Base-by-base conservation (phyloP, 2,113 vertebrate species). In the Cebidichthys violaceus region DNA sequence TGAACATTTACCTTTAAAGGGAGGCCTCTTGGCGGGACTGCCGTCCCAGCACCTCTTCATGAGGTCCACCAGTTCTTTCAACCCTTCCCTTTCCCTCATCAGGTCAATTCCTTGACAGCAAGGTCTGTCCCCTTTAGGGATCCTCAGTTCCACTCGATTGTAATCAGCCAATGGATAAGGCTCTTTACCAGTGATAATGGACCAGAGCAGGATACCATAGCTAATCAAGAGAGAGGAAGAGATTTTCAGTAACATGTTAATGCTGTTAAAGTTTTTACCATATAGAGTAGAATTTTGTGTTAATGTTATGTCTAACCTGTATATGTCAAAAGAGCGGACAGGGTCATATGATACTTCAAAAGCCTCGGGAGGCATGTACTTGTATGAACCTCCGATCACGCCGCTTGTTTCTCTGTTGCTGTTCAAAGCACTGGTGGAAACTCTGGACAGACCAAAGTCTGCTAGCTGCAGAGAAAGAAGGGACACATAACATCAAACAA, bases 301-400 rank as follows among this genome's bases (percentile, higher is more conserved):
- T 31, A 1, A 70, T 24, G 27, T 31, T 47, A 31, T 47, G 31
- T 70, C 31, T 54, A 15, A 71, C 96, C 96, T 97, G 94, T 96
- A 97, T 67, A 92, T 75, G 86, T 97, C 96, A 5, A 91, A 95
- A 65, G 92, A 83, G 50, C 22, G 77, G n/a, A 78, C 81, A 20
- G 95, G 92, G 17, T 88, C 24, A 65, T 75, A 94, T 3, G 75
- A 85, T 45, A 43, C 0, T 0, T 81, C 0, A 71, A 97, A 92
- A 47, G 96, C 93, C 70, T 97, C 96, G 4, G 96, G 96, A 22
- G 96, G 96, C 92, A 95, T 91, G 90, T 95, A 97, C 54, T 89
- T 90, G 18, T 74, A 50, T 0, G 96, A 94, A 4, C 96, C 95
- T 20, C 88, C 91, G 1, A 33, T 17, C 0, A 52, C 4, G 9